phyloP scores from a whole-genome alignment of 2,888 invertebrate species.

The Tenthredo distinguenda region DNA sequence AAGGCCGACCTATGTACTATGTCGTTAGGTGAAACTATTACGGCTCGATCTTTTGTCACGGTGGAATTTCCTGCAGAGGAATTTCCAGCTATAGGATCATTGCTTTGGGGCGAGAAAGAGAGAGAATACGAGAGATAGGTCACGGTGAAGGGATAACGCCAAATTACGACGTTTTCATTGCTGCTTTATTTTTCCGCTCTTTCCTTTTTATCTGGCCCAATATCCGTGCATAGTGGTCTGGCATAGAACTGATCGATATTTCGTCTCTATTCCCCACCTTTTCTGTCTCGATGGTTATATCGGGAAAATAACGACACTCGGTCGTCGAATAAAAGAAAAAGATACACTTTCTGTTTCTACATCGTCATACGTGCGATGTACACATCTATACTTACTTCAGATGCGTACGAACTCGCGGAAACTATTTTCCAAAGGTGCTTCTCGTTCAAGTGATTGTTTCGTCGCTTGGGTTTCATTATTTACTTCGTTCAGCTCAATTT shows the following conservation, averaged over 20 bases:
- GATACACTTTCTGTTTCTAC: not conserved
- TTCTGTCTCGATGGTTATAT: slow-evolving; percentile 17
- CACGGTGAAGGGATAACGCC: slow-evolving; percentile 24
- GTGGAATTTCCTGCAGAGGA: slow-evolving; percentile 29
- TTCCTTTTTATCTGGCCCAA: not conserved
- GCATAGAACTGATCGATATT: slow-evolving; percentile 7
- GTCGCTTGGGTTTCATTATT: not conserved
- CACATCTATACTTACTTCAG: not conserved
- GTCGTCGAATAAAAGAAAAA: slow-evolving; percentile 13
- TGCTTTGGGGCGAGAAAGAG: slow-evolving; percentile 14
- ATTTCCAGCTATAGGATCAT: slow-evolving; percentile 7
- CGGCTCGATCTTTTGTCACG: slow-evolving; percentile 37
- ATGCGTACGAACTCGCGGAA: not conserved
- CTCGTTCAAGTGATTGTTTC: not conserved
- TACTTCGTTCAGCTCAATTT: not conserved
- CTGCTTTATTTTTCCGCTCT: slow-evolving; percentile 6
- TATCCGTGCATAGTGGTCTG: slow-evolving; percentile 29
- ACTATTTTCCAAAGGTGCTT: not conserved
- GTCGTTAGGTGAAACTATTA: slow-evolving; percentile 40
- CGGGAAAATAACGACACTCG: slow-evolving; percentile 27
- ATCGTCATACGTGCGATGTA: not conserved
- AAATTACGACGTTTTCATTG: slow-evolving; percentile 44
- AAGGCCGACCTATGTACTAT: slow-evolving; percentile 1
- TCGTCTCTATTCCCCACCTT: slow-evolving; percentile 14
- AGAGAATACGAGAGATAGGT: slow-evolving; percentile 4